Evolutionary conservation across 2,888 invertebrate species (phyloP), one percentile per base, ranked within the genome.

Genomic region (Eumerus sabulonum): DNA sequence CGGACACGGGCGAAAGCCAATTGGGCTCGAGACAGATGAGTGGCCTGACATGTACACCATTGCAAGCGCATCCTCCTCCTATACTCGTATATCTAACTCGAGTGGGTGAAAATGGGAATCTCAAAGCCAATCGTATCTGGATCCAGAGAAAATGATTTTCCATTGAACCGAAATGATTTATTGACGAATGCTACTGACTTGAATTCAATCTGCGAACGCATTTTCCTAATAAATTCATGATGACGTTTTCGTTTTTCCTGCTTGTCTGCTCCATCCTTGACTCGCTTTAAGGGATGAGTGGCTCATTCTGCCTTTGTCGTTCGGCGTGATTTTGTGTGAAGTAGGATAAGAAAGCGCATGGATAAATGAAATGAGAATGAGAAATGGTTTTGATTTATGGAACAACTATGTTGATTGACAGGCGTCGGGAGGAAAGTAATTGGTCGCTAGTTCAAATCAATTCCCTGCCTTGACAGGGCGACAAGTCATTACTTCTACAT

Each of bases 131-230:
- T 72, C 56, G 42, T 71, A 35, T 56, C 11, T 54, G 48, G 44
- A 38, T 47, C n/a, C n/a, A n/a, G 19, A 17, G 17, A 51, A 62
- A 72, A 72, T 53, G 40, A 67, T 68, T 77, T 77, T 63, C 77
- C 62, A 77, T 77, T 73, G 67, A 77, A 77, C 63, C 77, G 18
- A 77, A 53, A 73, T 77, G 77, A 77, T 77, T 77, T 77, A 77
- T 77, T 73, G 77, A 77, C 67, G 77, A 77, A 67, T 73, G 77
- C 73, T 73, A 73, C 57, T 73, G 77, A 77, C 77, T 77, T 16
- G 67, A 68, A 68, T 77, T 72, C 77, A 77, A 77, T 77, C 77
- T 73, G 77, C 63, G 77, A 72, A 77, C 77, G 77, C 77, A 77
- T 73, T 73, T 27, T 73, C 53, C 62, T 73, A 77, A 77, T 77